Evolutionary conservation across 2,888 invertebrate species (phyloP), one percentile per base, ranked within the genome.

Genomic region (Clepsis dumicolana): DNA sequence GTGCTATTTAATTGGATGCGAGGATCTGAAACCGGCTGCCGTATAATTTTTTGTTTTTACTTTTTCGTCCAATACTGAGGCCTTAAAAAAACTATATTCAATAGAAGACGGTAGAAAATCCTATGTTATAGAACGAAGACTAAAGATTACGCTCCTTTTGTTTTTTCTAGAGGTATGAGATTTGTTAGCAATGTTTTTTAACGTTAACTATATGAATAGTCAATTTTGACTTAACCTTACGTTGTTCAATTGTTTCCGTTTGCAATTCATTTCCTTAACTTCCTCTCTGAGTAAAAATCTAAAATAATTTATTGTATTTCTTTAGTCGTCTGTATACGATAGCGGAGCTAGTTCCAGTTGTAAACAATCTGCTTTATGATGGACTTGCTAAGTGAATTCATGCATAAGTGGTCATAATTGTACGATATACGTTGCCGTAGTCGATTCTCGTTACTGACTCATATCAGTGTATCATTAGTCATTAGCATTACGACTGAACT

Each of bases 331-430:
- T 65, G 50, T 65, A 8, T 65, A 48, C 5, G 57, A 21, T 29
- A 65, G 65, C 59, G 25, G 44, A n/a, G 8, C 21, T 27, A 24
- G n/a, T 27, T 25, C 52, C 2, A 41, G 41, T n/a, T 16, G 4
- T 38, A 41, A 38, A 57, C 71, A 71, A 76, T 77, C 74, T 71
- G 70, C 2, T 60, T 71, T 50, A 69, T 73, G 74, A 79, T 78
- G 76, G 74, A 77, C 78, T 76, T 71, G 79, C 77, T 78, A 84
- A 84, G 80, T 85, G 81, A 82, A 81, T 80, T 72, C 70, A 74
- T 27, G 24, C 29, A 24, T 52, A 57, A 65, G 52, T 60, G 65
- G 18, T 29, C 41, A 27, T 59, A 65, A 65, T 65, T 41, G 38
- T 18, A 65, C 21, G 59, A 41, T 60, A 60, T 29, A 48, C 56